A percentile compares a stretch with the other conserved stretches of the same genome.
Conservation (phyloP, 2,113 vertebrate species). For the Dicerorhinus sumatrensis region DNA sequence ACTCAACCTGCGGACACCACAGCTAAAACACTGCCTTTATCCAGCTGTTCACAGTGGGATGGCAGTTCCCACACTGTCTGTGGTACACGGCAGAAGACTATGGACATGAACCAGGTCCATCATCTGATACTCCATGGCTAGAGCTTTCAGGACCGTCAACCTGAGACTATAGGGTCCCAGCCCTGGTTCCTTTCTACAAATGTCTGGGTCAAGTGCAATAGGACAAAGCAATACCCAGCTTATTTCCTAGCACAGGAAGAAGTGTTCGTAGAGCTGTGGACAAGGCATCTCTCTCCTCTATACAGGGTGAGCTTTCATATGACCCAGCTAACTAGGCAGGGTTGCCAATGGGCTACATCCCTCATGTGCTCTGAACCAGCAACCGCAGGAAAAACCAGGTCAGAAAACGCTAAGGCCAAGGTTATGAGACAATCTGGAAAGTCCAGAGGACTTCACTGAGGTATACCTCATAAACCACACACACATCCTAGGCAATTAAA, state of each 20-base stretch:
- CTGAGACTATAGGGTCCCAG: background rate
- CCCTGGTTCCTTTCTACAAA: background rate
- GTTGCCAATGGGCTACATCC: background rate
- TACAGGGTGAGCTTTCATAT: background rate
- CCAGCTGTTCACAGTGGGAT: background rate
- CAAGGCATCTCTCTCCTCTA: background rate
- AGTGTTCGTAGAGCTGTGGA: background rate
- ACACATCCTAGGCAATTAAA: background rate
- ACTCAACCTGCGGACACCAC: background rate
- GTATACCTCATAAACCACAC: conserved; percentile 40
- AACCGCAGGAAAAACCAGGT: conserved; percentile 39
- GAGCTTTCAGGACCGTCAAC: background rate
- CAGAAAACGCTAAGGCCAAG: conserved; percentile 33
- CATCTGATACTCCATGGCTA: background rate
- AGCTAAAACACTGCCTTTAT: background rate
- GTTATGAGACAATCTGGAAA: conserved; percentile 58
- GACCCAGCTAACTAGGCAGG: background rate
- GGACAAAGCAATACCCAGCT: background rate
- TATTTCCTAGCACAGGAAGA: background rate
- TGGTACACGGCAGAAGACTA: background rate
- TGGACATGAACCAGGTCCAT: background rate
- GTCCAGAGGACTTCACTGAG: conserved; percentile 9
- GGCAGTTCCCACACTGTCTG: background rate
- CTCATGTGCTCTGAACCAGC: background rate
- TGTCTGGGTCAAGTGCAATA: background rate